Evolutionary conservation across 2,888 invertebrate species (phyloP), one percentile per base, ranked within the genome.

Genomic region (Torymus auratus): DNA sequence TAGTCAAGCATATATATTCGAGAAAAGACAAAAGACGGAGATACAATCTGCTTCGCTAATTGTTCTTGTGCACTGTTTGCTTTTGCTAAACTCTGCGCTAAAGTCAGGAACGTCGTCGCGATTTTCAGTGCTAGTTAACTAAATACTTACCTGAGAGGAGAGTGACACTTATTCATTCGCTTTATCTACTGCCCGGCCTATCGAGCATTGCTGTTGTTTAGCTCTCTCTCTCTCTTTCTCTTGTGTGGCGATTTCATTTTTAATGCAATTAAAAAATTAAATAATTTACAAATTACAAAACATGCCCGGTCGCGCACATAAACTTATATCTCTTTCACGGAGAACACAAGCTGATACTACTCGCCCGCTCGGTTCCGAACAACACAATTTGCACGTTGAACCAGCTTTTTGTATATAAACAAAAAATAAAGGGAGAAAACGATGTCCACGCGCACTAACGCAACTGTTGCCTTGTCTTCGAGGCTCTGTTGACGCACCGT

Each of bases 251-350:
- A 28, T 12, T 79, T 64, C 15, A 13, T 14, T 71, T 71, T 62
- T 71, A 76, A 65, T 86, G 84, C 84, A 82, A 86, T 84, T 84
- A 50, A 85, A 86, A 88, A 88, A 88, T 88, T 85, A 88, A 89
- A 88, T 88, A 87, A 89, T 88, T 88, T 87, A 88, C 87, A 87
- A 88, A 88, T 87, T 87, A 89, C 86, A 88, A 85, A 87, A 85
- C 61, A 83, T 79, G 82, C 75, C 28, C 5, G 41, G 56, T 71
- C 55, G 23, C 62, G 65, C 65, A 74, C 62, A 52, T 56, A 72
- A 73, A 68, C 71, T 71, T 55, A 50, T 79, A 73, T 74, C 79
- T 80, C 53, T 28, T 23, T 28, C 5, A 64, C 41, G 28, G 52
- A 55, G 53, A 20, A 74, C 53, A 62, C 61, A 62, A 61, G 67